Evolutionary conservation across 92 coral and sea anemone species (phyloP).

Genomic region (Montipora capitata): DNA sequence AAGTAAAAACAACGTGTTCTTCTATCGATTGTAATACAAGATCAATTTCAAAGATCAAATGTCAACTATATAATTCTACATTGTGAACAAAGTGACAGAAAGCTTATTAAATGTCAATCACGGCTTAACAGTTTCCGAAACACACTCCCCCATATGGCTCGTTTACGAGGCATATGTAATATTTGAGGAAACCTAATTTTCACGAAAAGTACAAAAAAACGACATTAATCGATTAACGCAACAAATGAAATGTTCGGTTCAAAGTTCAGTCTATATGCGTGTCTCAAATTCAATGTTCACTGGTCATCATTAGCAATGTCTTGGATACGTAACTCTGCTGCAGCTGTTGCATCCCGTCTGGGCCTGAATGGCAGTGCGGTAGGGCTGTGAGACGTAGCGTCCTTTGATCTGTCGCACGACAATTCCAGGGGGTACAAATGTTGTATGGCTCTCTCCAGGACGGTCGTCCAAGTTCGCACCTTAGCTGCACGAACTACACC

Average conservation of each 20-base stretch:
- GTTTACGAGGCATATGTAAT: slow-evolving; percentile 61
- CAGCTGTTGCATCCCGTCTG: no score
- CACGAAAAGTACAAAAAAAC: slow-evolving; percentile 27
- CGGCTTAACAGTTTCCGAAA: slow-evolving; percentile 35
- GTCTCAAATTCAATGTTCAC: no score
- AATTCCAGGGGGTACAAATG: no score
- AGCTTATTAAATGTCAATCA: slow-evolving; percentile 23
- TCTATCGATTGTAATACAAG: slow-evolving; percentile 8
- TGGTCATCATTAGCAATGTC: no score
- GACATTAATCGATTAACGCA: slow-evolving; percentile 26
- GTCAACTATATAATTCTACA: neutral
- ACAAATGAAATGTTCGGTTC: slow-evolving; percentile 23
- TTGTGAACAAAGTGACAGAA: slow-evolving; percentile 25
- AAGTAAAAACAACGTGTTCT: slow-evolving; percentile 21
- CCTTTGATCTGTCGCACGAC: no score
- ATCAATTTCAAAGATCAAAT: slow-evolving; percentile 9
- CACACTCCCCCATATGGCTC: slow-evolving; percentile 71
- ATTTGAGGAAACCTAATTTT: slow-evolving; percentile 35
- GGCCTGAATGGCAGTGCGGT: no score
- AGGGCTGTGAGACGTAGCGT: no score
- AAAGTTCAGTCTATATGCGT: no score
- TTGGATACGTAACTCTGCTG: no score
- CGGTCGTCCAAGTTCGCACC: no score
- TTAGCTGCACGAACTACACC: slow-evolving; percentile 51
- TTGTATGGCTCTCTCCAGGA: no score